These are phyloP conservation scores for Micrastur ruficollis DNA, from an alignment of 2,797 vertebrate species.

Conservation along the genomic window DNA sequence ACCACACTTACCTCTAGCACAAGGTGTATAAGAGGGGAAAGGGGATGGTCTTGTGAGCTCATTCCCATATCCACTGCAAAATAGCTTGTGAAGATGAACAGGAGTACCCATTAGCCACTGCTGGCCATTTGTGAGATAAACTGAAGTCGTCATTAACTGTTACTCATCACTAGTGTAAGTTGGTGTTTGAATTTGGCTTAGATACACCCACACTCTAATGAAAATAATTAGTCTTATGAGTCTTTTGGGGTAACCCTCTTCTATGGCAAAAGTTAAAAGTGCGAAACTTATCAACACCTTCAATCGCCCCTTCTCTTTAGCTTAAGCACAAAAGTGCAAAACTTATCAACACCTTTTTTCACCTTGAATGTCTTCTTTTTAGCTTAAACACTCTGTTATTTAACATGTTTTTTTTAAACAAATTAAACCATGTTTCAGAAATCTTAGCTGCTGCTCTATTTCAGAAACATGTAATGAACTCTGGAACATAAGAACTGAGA, in stretches of 20 bases:
- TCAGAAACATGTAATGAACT: not conserved
- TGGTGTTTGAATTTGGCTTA: not conserved
- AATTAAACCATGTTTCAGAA: not conserved
- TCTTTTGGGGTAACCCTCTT: not conserved
- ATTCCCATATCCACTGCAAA: slow-evolving; percentile 64
- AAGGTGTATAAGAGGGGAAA: slow-evolving; percentile 71
- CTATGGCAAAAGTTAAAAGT: not conserved
- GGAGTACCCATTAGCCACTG: slow-evolving; percentile 13
- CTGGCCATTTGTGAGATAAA: not conserved
- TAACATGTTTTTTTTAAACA: not conserved
- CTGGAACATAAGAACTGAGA: not conserved
- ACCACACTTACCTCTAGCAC: slow-evolving; percentile 80
- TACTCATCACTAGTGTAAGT: not conserved
- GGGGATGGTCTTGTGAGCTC: slow-evolving; percentile 55
- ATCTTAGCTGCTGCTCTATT: not conserved
- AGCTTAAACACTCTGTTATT: not conserved
- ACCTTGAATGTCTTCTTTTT: not conserved
- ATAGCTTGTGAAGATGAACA: slow-evolving; percentile 59
- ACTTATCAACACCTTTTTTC: not conserved
- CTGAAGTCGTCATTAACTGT: not conserved
- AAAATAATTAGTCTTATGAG: not conserved
- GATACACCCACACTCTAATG: not conserved
- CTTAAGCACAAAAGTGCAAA: not conserved
- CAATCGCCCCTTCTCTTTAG: not conserved
- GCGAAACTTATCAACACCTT: not conserved